Evolutionary conservation across 2,113 vertebrate genomes (phyloP).

Genomic region (Symphodus melops): DNA sequence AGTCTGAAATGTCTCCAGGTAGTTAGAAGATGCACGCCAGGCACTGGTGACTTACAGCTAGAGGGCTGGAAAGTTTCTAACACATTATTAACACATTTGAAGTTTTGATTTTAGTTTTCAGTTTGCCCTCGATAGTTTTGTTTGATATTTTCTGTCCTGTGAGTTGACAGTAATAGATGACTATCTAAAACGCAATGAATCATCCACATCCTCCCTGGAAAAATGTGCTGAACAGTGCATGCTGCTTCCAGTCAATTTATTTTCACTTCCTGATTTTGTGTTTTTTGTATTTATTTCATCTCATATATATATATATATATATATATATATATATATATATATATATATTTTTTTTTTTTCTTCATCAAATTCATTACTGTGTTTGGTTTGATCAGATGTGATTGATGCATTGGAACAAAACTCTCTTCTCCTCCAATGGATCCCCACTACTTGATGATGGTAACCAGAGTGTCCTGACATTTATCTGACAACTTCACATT

Average conservation of each 20-base stretch:
- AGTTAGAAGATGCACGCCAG: constrained; percentile 13
- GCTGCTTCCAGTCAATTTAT: constrained; percentile 11
- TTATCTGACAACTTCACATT: not conserved
- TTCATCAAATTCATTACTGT: not conserved
- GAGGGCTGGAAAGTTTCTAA: not conserved
- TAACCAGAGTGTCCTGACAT: not conserved
- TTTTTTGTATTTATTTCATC: constrained; percentile 30
- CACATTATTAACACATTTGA: not conserved
- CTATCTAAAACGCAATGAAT: constrained; percentile 1
- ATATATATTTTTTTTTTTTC: too few species aligned
- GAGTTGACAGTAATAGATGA: constrained; percentile 1
- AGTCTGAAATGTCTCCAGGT: constrained; percentile 29
- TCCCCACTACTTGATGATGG: not conserved
- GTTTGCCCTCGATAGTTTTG: not conserved
- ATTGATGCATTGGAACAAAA: not conserved
- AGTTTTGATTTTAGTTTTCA: not conserved
- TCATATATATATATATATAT: too few species aligned
- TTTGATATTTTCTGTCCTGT: not conserved
- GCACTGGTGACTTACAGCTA: constrained; percentile 4
- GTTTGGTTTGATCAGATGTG: not conserved
- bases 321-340: too few species aligned
- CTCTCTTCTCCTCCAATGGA: too few species aligned
- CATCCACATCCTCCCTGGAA: not conserved
- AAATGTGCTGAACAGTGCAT: constrained; percentile 12
- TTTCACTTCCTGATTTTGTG: constrained; percentile 61